phyloP scores from a whole-genome alignment of 2,888 invertebrate genomes.

The Meteorus cinctellus region DNA sequence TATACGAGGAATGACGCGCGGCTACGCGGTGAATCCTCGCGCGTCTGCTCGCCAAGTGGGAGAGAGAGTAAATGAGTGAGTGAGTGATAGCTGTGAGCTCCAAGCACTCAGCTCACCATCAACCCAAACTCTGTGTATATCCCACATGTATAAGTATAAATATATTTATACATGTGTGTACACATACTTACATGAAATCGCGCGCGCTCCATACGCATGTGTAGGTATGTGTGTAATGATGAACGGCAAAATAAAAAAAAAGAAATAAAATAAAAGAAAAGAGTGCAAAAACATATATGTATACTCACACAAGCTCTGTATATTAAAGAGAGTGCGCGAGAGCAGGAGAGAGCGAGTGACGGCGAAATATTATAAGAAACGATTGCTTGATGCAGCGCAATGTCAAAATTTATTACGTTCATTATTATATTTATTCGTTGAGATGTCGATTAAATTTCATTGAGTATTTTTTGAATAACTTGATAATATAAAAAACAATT shows the following conservation, averaged over 20 bases:
- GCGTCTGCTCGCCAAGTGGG: constrained; percentile 29
- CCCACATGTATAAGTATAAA: neutral
- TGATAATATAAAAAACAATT: neutral
- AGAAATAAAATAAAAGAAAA: neutral
- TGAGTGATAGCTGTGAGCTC: constrained; percentile 5
- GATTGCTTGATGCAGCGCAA: constrained; percentile 15
- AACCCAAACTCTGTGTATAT: neutral
- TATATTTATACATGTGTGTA: constrained; percentile 11
- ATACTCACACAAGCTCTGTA: neutral
- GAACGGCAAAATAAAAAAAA: constrained; percentile 6
- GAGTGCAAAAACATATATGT: constrained; percentile 10
- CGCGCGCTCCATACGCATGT: neutral
- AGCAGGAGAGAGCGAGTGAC: neutral
- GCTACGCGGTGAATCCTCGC: constrained; percentile 31
- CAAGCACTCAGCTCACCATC: neutral
- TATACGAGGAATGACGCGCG: constrained; percentile 30
- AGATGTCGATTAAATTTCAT: constrained; percentile 2
- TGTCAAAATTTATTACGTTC: constrained; percentile 12
- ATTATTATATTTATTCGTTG: constrained; percentile 14
- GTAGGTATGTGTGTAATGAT: constrained; percentile 13
- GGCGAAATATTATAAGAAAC: constrained; percentile 5
- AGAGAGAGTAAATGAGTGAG: constrained; percentile 26
- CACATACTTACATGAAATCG: constrained; percentile 2
- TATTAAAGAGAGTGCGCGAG: constrained; percentile 8
- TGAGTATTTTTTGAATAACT: neutral